phyloP scores from a whole-genome alignment of 2,113 vertebrate species.

The Bos javanicus region DNA sequence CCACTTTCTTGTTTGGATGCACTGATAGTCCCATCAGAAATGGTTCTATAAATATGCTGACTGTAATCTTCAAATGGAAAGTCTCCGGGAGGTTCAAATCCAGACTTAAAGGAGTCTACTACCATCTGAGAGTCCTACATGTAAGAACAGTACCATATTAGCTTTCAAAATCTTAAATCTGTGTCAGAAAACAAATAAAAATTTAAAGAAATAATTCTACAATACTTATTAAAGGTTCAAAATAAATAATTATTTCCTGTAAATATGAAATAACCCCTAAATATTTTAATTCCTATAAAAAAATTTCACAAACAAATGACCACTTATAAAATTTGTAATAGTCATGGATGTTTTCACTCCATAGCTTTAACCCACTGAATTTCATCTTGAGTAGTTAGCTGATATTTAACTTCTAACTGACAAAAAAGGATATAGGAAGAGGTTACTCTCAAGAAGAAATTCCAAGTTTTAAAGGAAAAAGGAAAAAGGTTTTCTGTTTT shows the following conservation, averaged over 20 bases:
- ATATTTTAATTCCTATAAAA: conserved; percentile 33
- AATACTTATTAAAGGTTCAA: conserved; percentile 42
- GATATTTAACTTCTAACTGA: neutral
- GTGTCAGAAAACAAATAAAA: neutral
- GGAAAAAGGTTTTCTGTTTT: neutral
- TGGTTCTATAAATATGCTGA: conserved; percentile 95
- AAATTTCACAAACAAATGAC: neutral
- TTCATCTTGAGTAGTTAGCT: neutral
- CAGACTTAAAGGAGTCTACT: conserved; percentile 98
- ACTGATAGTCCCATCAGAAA: conserved; percentile 96
- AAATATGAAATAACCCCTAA: neutral
- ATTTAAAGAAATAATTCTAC: conserved; percentile 25
- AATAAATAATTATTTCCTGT: conserved; percentile 26
- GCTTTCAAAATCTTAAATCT: conserved; percentile 40
- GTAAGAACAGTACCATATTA: neutral
- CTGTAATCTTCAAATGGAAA: conserved; percentile 99
- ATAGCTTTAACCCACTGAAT: neutral
- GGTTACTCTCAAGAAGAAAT: neutral
- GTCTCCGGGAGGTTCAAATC: conserved; percentile 95
- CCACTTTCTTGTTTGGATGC: conserved; percentile 90
- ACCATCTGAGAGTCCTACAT: conserved; percentile 93
- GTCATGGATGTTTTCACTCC: neutral
- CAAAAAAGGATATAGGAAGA: neutral
- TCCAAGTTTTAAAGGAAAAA: conserved; percentile 7
- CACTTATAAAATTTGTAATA: neutral